phyloP scores from a whole-genome alignment of 2,888 invertebrate genomes.

The Saturnia pavonia region DNA sequence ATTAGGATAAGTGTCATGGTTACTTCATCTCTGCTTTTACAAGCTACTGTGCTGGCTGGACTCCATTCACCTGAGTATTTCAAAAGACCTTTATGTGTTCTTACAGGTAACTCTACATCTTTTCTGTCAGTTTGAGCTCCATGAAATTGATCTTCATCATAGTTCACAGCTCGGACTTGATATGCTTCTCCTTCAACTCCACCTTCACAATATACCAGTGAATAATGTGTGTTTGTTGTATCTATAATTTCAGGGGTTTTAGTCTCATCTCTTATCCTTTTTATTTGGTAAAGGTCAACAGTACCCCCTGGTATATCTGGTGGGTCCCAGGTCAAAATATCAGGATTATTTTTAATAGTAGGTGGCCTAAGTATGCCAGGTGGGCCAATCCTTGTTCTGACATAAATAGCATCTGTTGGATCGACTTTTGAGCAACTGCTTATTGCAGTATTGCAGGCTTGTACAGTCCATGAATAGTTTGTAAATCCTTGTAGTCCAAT shows the following conservation, averaged over 20 bases:
- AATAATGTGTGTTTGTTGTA: slow-evolving; percentile 48
- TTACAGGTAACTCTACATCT: slow-evolving; percentile 47
- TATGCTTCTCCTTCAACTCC: slow-evolving; percentile 59
- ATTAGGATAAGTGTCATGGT: slow-evolving; percentile 61
- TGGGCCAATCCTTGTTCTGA: slow-evolving; percentile 84
- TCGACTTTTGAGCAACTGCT: slow-evolving; percentile 82
- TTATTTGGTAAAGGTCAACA: slow-evolving; percentile 82
- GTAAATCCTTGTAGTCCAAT: slow-evolving; percentile 81
- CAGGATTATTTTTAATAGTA: slow-evolving; percentile 49
- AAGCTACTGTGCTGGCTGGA: slow-evolving; percentile 54
- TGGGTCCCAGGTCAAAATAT: slow-evolving; percentile 72
- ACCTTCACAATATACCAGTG: slow-evolving; percentile 59
- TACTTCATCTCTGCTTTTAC: slow-evolving; percentile 57
- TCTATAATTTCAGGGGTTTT: slow-evolving; percentile 47
- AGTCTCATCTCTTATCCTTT: slow-evolving; percentile 58
- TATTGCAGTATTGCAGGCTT: slow-evolving; percentile 85
- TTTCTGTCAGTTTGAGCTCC: slow-evolving; percentile 50
- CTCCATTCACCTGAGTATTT: slow-evolving; percentile 69
- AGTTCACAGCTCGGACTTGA: slow-evolving; percentile 69
- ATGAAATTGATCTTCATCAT: slow-evolving; percentile 59
- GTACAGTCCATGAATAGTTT: slow-evolving; percentile 86
- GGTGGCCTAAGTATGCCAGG: slow-evolving; percentile 71
- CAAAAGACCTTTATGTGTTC: slow-evolving; percentile 30
- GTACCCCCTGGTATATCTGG: slow-evolving; percentile 79
- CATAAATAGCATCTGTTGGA: slow-evolving; percentile 71